A percentile compares a stretch with the other conserved stretches of the same genome.
Evolutionary conservation across 1,140 invertebrate genomes (phyloP).

Genomic region (Eueides isabella): DNA sequence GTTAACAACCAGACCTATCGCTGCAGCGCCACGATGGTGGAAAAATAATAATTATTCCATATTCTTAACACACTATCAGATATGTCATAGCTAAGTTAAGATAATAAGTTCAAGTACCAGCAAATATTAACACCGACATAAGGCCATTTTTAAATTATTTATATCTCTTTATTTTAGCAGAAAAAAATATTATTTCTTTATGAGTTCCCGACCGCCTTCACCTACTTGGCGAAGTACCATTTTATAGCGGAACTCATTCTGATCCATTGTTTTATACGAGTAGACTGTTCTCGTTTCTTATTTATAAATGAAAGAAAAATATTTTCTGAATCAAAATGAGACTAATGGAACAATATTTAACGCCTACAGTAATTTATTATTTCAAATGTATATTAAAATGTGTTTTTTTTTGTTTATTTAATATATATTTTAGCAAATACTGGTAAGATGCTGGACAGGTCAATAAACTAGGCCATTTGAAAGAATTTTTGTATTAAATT

Average conservation of each 20-base stretch:
- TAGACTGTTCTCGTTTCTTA: background rate
- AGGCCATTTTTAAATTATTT: too few relatives aligned
- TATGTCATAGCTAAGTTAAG: too few relatives aligned
- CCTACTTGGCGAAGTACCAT: conserved; percentile 24
- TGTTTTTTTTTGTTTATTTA: background rate
- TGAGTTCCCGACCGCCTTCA: conserved; percentile 25
- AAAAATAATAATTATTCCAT: too few relatives aligned
- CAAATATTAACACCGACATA: too few relatives aligned
- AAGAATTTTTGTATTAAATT: background rate
- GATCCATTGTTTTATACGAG: conserved; percentile 1
- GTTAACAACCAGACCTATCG: too few relatives aligned
- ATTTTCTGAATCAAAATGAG: background rate
- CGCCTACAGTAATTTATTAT: background rate
- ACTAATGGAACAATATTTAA: background rate
- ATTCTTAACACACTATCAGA: too few relatives aligned
- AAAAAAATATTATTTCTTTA: background rate
- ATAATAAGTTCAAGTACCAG: too few relatives aligned
- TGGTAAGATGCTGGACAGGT: background rate
- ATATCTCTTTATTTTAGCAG: too few relatives aligned
- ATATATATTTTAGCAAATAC: background rate
- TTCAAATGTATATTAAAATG: background rate
- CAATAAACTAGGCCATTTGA: background rate
- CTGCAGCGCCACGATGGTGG: too few relatives aligned
- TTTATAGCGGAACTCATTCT: conserved; percentile 21
- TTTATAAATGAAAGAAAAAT: background rate